Base-by-base conservation (phyloP, 2,113 vertebrate genomes). In the Cyanoliseus patagonus region DNA sequence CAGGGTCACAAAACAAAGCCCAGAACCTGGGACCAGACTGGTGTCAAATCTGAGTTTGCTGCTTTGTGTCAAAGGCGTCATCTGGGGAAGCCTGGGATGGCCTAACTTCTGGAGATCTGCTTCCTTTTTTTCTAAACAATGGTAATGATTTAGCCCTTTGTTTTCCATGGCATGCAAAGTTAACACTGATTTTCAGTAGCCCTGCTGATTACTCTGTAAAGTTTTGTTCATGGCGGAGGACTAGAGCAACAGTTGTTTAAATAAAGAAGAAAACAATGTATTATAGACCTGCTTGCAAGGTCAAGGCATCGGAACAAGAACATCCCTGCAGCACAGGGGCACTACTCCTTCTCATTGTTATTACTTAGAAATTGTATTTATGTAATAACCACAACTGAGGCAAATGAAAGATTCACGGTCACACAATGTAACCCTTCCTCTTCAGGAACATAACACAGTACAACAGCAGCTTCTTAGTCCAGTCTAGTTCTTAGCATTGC, bases 1-100 rank as follows among this genome's bases (percentile, higher is more conserved):
- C 44, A 61, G 0, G 0, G 20, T 1, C 11, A 10, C 39, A 77
- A 83, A 4, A 1, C 44, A 83, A 52, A 82, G 42, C 11, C 3
- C 47, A 78, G 31, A 85, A 83, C 3, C 4, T 9, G 35, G 7
- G n/a, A 87, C 13, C 66, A 78, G 16, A 91, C 42, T 0, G 0
- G 6, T 47, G 8, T n/a, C 47, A 90, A 77, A 77, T 7, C 31
- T 16, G 24, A 82, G 27, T 9, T 62, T 66, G 5, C 24, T 77
- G 82, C 49, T 68, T 44, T 70, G 27, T 20, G 41, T 22, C 27
- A 64, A 79, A 18, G 33, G 20, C 1, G 1, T 52, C 10, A 24
- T 17, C 30, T 55, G 12, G 52, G 39, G 61, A 86, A 66, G 24
- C 17, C 30, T 73, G 44, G 49, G 8, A 57, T 28, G 17, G 28